Evolutionary conservation across 2,797 vertebrate genomes (phyloP), one percentile per base, ranked within the genome.

Genomic region (Parauchenoglanis ngamensis): DNA sequence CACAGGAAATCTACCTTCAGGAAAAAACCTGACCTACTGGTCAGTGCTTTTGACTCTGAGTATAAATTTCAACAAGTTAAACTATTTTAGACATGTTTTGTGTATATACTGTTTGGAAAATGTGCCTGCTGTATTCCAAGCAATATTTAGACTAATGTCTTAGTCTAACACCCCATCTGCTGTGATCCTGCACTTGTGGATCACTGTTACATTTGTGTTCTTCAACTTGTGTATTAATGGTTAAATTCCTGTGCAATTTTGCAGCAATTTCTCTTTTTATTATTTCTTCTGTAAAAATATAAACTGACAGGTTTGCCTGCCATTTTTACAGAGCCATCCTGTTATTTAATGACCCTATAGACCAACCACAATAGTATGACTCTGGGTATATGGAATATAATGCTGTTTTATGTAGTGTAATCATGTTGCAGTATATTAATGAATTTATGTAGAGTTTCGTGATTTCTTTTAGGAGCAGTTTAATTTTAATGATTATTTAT

Each of bases 11-110:
- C 93, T 84, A 89, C 93, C 52, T 96, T 95, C 83, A 95, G 73
- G 94, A 98, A 96, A 93, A 85, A 77, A 78, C 84, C 84, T 85
- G 96, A 96, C 88, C 93, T 96, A 82, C 95, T 99, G 97, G 97
- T 98, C 95, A 97, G 97, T 99, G 91, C 67, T 67, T 76, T 70
- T 85, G 85, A 85, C 54, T n/a, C 44, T 82, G 31, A 78, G 84
- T 67, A 85, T 54, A 57, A 46, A 56, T 77, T 70, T 81, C 12
- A 63, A 35, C 88, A 59, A 56, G 52, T 87, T 61, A 86, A 90
- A 35, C 25, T 21, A 28, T 82, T 46, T 31, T 17, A 65, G 25
- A 21, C 23, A 63, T 46, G 17, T 85, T 54, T 86, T 85, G 46
- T 75, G 4, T 52, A 10, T 77, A 54, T 49, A 54, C 13, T 13